Percentiles rank a stretch among this genome's conserved stretches.
These are phyloP conservation scores for Megalurothrips usitatus DNA, from an alignment of 2,888 invertebrate species.

Conservation along the genomic window DNA sequence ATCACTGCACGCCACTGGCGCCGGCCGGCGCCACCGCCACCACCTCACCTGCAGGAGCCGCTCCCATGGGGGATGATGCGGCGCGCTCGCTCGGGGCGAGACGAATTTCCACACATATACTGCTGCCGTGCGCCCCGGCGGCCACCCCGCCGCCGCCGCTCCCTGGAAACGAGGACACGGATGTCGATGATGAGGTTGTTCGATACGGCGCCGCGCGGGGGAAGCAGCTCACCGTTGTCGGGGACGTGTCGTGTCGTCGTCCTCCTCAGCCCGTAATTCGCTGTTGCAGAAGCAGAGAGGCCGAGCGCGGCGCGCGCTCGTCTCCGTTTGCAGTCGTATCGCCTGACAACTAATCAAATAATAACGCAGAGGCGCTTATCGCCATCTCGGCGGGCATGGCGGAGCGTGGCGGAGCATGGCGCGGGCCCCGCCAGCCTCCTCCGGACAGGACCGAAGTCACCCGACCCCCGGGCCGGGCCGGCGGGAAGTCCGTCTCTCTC, in stretches of 20 bases:
- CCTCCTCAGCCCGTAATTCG: slow-evolving; percentile 10
- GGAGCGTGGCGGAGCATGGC: neutral
- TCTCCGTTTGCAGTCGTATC: neutral
- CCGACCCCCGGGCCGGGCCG: neutral
- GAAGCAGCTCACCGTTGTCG: neutral
- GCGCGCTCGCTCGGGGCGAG: neutral
- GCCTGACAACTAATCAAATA: slow-evolving; percentile 22
- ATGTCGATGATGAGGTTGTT: neutral
- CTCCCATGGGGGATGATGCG: too few relatives aligned
- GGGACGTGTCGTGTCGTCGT: neutral
- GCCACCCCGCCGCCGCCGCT: too few relatives aligned
- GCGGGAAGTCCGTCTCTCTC: too few relatives aligned
- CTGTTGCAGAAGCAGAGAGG: neutral
- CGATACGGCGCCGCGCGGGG: neutral
- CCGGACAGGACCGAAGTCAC: neutral
- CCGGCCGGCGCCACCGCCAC: neutral
- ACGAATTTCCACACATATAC: neutral
- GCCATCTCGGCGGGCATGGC: neutral
- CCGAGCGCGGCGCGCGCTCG: neutral
- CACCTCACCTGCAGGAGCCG: too few relatives aligned
- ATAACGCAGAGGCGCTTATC: slow-evolving; percentile 18
- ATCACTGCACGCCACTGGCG: neutral
- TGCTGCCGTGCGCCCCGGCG: too few relatives aligned
- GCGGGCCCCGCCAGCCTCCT: too few relatives aligned
- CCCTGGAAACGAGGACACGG: too few relatives aligned